Conservation (phyloP, 2,113 vertebrate species). For the Upupa epops region DNA sequence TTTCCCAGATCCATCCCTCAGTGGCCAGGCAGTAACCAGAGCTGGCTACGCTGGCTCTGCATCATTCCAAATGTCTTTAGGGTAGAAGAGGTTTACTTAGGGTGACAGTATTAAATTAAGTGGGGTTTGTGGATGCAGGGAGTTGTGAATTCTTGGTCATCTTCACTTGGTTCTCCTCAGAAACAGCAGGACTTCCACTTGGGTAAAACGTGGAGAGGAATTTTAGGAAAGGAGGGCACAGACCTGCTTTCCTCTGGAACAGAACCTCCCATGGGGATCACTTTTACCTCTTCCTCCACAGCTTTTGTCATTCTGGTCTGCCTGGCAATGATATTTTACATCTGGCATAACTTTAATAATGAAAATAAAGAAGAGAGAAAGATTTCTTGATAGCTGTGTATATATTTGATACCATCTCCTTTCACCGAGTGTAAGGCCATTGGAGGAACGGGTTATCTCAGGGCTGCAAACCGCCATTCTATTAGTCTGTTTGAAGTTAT, state of each 20-base stretch:
- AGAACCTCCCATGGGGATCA: background rate
- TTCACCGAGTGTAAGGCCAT: conserved; percentile 52
- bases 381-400: conserved; percentile 47
- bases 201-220: background rate
- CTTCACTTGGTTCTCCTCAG: background rate
- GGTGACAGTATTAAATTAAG: background rate
- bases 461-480: conserved; percentile 61
- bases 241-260: background rate
- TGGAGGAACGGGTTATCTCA: conserved; percentile 58
- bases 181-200: background rate
- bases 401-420: conserved; percentile 53
- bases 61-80: background rate
- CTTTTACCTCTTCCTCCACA: background rate
- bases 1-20: background rate
- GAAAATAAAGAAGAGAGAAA: conserved; percentile 51
- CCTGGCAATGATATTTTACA: conserved; percentile 28
- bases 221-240: background rate
- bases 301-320: conserved; percentile 26
- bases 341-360: conserved; percentile 60
- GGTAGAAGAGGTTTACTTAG: background rate
- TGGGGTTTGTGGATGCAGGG: background rate
- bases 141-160: background rate
- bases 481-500: conserved; percentile 70
- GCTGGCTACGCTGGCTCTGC: background rate
- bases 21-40: background rate